Conservation (phyloP, 1,140 invertebrate genomes). For the Drosophila varians region DNA sequence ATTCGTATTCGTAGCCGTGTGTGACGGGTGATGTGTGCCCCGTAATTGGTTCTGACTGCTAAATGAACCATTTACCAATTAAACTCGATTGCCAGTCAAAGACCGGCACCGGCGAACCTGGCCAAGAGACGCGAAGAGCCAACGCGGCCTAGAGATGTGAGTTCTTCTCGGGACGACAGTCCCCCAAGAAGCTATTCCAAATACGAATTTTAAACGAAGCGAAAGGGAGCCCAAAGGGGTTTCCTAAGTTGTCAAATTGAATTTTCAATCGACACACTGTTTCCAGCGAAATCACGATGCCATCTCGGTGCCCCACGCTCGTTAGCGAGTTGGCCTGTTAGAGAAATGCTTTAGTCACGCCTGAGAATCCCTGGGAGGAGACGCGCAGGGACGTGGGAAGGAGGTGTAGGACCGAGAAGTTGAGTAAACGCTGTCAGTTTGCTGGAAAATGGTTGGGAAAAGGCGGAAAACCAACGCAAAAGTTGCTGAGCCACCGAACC, state of each 20-base stretch:
- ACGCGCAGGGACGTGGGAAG: neutral
- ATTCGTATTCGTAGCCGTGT: neutral
- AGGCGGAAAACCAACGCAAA: slow-evolving; percentile 26
- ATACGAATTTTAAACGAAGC: neutral
- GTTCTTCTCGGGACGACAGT: neutral
- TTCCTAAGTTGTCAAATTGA: too few relatives aligned
- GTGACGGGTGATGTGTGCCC: slow-evolving; percentile 12
- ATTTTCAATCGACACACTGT: too few relatives aligned
- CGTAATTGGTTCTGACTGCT: slow-evolving; percentile 80
- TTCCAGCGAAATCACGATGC: slow-evolving; percentile 10
- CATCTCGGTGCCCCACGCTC: slow-evolving; percentile 34
- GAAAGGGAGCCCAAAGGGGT: too few relatives aligned
- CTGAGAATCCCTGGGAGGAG: slow-evolving; percentile 17
- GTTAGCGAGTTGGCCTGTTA: slow-evolving; percentile 61
- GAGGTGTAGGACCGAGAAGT: slow-evolving; percentile 11
- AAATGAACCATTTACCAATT: slow-evolving; percentile 82
- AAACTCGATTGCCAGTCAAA: slow-evolving; percentile 66
- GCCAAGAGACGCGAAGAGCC: slow-evolving; percentile 1
- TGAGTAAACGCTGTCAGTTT: slow-evolving; percentile 44
- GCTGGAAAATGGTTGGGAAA: slow-evolving; percentile 26
- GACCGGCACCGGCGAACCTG: slow-evolving; percentile 3
- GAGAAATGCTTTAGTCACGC: slow-evolving; percentile 73
- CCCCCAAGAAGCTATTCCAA: neutral
- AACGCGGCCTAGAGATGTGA: neutral
- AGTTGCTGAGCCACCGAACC: slow-evolving; percentile 66